Evolutionary conservation across 2,888 invertebrate genomes (phyloP).

Genomic region (Microctonus brassicae): DNA sequence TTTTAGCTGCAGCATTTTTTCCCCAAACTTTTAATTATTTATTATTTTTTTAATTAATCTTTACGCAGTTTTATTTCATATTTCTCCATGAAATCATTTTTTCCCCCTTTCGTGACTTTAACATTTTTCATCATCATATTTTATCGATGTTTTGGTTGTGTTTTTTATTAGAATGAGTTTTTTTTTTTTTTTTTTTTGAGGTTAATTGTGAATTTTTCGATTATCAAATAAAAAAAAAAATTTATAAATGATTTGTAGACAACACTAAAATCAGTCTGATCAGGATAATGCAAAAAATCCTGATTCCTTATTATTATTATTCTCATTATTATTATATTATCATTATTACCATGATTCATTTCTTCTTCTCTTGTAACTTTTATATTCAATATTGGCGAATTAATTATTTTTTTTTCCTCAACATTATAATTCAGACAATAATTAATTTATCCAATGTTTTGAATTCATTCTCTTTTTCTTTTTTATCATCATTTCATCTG

Average conservation of each 20-base stretch:
- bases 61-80: neutral
- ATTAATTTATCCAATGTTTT: slow-evolving; percentile 40
- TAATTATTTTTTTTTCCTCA: slow-evolving; percentile 33
- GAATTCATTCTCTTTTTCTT: slow-evolving; percentile 30
- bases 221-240: neutral
- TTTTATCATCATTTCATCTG: slow-evolving; percentile 1
- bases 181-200: neutral
- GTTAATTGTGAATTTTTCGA: slow-evolving; percentile 13
- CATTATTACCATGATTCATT: neutral
- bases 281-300: neutral
- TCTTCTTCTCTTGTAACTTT: neutral
- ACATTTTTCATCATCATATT: neutral
- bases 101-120: neutral
- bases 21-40: slow-evolving; percentile 37
- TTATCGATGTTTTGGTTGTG: neutral
- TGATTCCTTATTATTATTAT: neutral
- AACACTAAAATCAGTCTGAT: neutral
- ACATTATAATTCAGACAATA: slow-evolving; percentile 37
- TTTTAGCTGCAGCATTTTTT: slow-evolving; percentile 28
- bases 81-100: neutral
- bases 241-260: slow-evolving; percentile 40
- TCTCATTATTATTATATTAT: neutral
- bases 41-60: neutral
- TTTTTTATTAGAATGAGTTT: neutral
- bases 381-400: too few relatives aligned